These are phyloP conservation scores for Caretta caretta DNA, from an alignment of 2,113 vertebrate genomes.

Conservation along the genomic window DNA sequence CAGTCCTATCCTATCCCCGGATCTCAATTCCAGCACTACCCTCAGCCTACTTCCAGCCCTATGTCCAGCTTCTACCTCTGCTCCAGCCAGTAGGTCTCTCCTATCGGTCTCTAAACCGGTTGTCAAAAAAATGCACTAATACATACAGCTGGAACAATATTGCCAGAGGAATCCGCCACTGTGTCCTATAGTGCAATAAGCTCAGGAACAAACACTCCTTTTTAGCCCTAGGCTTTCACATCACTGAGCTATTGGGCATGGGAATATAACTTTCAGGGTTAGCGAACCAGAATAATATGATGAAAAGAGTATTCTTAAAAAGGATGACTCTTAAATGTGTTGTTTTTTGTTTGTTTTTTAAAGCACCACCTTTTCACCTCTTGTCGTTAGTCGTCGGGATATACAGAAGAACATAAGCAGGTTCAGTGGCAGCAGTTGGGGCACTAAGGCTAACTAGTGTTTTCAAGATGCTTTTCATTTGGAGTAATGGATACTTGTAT, in stretches of 20 bases:
- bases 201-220: not conserved
- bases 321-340: too few species aligned
- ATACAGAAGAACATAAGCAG: not conserved
- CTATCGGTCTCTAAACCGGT: slow-evolving; percentile 5
- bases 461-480: not conserved
- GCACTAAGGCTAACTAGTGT: fast-evolving
- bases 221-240: not conserved
- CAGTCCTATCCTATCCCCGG: too few species aligned
- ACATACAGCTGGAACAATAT: not conserved
- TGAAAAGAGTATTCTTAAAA: not conserved
- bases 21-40: too few species aligned
- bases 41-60: too few species aligned
- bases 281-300: not conserved
- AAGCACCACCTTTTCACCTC: not conserved
- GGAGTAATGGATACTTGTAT: fast-evolving
- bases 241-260: not conserved
- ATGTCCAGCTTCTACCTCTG: too few species aligned
- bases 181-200: not conserved
- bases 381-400: not conserved
- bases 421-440: fast-evolving
- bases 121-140: not conserved
- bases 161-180: not conserved
- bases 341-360: not conserved
- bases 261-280: too few species aligned
- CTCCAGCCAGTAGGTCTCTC: not conserved